Evolutionary conservation across 2,113 vertebrate species (phyloP).

Genomic region (Chascanopsetta lugubris): DNA sequence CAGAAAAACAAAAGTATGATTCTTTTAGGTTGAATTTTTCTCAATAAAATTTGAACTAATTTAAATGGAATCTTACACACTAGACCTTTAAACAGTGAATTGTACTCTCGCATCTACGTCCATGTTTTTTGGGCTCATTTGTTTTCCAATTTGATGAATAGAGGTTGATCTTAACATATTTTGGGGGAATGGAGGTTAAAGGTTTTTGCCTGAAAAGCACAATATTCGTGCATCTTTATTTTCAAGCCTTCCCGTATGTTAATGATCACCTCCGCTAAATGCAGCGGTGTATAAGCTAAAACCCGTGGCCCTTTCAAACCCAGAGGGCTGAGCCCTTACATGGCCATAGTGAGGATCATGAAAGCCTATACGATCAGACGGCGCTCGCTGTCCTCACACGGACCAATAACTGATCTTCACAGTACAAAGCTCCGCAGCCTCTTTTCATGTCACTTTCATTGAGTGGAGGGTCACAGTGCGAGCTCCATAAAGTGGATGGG

Average conservation of each 20-base stretch:
- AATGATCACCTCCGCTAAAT: neutral
- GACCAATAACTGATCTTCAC: slow-evolving; percentile 80
- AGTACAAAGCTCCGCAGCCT: slow-evolving; percentile 81
- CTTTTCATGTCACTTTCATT: slow-evolving; percentile 85
- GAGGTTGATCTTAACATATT: too few relatives aligned
- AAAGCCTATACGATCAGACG: slow-evolving; percentile 79
- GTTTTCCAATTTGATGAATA: too few relatives aligned
- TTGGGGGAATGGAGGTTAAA: too few relatives aligned
- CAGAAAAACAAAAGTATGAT: too few relatives aligned
- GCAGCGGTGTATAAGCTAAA: slow-evolving; percentile 11
- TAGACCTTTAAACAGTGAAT: too few relatives aligned
- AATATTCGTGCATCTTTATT: slow-evolving; percentile 3
- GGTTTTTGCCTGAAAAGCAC: neutral
- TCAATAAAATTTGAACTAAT: too few relatives aligned
- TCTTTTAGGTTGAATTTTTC: too few relatives aligned
- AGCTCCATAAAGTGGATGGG: slow-evolving; percentile 75
- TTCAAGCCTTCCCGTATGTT: neutral
- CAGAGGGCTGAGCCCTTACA: slow-evolving; percentile 57
- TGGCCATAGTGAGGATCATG: slow-evolving; percentile 70
- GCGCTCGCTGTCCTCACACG: slow-evolving; percentile 65
- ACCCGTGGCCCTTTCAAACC: slow-evolving; percentile 20
- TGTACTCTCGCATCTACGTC: too few relatives aligned
- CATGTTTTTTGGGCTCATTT: too few relatives aligned
- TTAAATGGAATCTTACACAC: too few relatives aligned
- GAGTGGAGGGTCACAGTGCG: slow-evolving; percentile 72